Conservation (phyloP, 2,797 vertebrate genomes). For the Bovichtus diacanthus region DNA sequence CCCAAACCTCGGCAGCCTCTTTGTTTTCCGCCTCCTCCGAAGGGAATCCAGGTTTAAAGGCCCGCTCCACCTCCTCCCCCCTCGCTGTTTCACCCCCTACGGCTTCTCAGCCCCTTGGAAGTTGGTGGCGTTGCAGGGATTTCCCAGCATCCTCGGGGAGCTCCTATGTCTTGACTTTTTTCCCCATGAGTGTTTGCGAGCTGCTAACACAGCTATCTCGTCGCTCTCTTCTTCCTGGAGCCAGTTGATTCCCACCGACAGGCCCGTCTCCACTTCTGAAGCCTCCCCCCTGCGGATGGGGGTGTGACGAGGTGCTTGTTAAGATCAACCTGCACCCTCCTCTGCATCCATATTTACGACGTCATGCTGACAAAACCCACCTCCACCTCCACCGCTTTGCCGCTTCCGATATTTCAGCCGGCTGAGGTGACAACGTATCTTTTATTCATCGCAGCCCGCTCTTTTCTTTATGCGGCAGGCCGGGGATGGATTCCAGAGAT, state of each 20-base stretch:
- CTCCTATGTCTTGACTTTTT: conserved; percentile 16
- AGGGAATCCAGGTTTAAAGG: conserved; percentile 60
- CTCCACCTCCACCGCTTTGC: conserved; percentile 20
- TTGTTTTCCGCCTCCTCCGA: conserved; percentile 48
- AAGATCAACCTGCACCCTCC: conserved; percentile 55
- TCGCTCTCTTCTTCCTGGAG: conserved; percentile 36
- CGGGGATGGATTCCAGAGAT: conserved; percentile 53
- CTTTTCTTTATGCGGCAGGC: conserved; percentile 38
- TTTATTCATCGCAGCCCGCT: conserved; percentile 75
- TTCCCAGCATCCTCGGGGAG: conserved; percentile 70
- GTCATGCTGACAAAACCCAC: conserved; percentile 40
- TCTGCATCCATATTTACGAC: conserved; percentile 50
- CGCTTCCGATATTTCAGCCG: conserved; percentile 51
- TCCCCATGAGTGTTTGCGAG: conserved; percentile 37
- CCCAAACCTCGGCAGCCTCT: conserved; percentile 56
- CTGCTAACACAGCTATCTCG: not conserved
- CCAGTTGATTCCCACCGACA: conserved; percentile 71
- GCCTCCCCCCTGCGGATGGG: not conserved
- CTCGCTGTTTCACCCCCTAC: conserved; percentile 22
- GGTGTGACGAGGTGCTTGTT: conserved; percentile 53
- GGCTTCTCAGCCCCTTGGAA: conserved; percentile 45
- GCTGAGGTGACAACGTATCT: conserved; percentile 63
- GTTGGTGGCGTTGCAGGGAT: conserved; percentile 49
- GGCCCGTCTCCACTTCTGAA: conserved; percentile 63
- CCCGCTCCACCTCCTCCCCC: not conserved